These are phyloP conservation scores for Patiria miniata DNA, from an alignment of 35 echinoderm and acorn worm species.

Conservation along the genomic window DNA sequence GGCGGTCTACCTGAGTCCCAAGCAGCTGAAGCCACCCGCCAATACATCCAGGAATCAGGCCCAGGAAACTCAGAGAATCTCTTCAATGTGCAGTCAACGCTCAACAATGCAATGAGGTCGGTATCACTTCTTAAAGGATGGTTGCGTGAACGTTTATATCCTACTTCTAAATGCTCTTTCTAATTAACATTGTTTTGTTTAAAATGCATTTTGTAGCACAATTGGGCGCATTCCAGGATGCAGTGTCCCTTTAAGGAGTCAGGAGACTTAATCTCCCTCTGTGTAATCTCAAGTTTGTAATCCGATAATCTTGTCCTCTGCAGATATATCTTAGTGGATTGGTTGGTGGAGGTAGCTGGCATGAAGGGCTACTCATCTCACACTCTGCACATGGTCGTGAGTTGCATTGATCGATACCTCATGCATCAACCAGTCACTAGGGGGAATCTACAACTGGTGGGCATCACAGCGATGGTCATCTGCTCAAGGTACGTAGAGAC, in stretches of 20 bases:
- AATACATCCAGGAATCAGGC: constrained; percentile 58
- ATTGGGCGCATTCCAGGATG: no score
- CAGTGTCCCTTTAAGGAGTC: no score
- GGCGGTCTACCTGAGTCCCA: constrained; percentile 60
- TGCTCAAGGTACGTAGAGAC: constrained; percentile 73
- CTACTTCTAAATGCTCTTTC: no score
- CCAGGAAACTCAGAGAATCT: constrained; percentile 59
- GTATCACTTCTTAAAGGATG: no score
- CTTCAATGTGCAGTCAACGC: constrained; percentile 59
- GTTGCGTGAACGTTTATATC: no score
- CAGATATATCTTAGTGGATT: constrained; percentile 93
- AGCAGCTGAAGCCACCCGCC: constrained; percentile 46
- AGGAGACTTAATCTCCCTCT: no score
- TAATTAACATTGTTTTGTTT: no score
- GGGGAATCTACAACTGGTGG: constrained; percentile 77
- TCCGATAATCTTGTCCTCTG: constrained; percentile 4
- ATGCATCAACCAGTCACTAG: constrained; percentile 64
- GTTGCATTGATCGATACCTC: constrained; percentile 83
- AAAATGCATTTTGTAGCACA: no score
- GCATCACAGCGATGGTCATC: constrained; percentile 89
- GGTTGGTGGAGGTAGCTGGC: constrained; percentile 88
- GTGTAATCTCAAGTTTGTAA: no score
- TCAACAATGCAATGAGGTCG: constrained; percentile 83
- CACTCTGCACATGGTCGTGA: constrained; percentile 79
- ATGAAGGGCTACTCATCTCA: constrained; percentile 79